Evolutionary conservation across 2,113 vertebrate species (phyloP), one percentile per base, ranked within the genome.

Genomic region (Fulica atra): DNA sequence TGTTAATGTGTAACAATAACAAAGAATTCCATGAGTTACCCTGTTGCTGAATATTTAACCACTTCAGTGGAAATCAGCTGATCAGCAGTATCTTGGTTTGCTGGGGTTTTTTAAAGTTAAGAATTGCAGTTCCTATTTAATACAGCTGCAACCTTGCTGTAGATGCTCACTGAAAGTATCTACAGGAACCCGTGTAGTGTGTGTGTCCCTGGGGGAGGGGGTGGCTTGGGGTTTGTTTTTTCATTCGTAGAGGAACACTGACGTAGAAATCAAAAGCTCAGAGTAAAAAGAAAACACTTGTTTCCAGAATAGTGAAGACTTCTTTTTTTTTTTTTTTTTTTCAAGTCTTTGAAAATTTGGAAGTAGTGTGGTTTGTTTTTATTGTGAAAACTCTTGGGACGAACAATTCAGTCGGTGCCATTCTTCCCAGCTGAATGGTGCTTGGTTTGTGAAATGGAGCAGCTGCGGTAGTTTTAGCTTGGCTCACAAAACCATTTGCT

Each of bases 341-440:
- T 6, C 36, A 94, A 95, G 95, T 96, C 96, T 97, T 98, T 98
- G 97, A 96, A 98, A 98, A 98, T 97, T 96, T 97, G 97, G 97
- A 96, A 97, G 96, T 97, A 95, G 95, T 93, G 92, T 92, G 96
- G 97, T 98, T 98, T 98, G 97, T 98, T 98, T 98, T 98, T 98
- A 97, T 98, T 98, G 98, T 97, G 95, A 88, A 97, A 96, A 96
- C 89, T 95, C 97, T 98, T 96, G 86, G 94, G 93, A 97, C 96
- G 97, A 98, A 98, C 98, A 98, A 98, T 98, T 98, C 98, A 86
- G 97, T 96, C 96, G 84, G 85, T 94, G 97, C 97, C 97, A 98
- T 98, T 98, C 97, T 98, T 98, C 97, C 95, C 92, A 76, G 96
- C 95, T 98, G 98, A 98, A 98, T 98, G 97, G 97, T 33, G 64